Evolutionary conservation across 2,797 vertebrate genomes (phyloP).

Genomic region (Hemitrygon akajei): DNA sequence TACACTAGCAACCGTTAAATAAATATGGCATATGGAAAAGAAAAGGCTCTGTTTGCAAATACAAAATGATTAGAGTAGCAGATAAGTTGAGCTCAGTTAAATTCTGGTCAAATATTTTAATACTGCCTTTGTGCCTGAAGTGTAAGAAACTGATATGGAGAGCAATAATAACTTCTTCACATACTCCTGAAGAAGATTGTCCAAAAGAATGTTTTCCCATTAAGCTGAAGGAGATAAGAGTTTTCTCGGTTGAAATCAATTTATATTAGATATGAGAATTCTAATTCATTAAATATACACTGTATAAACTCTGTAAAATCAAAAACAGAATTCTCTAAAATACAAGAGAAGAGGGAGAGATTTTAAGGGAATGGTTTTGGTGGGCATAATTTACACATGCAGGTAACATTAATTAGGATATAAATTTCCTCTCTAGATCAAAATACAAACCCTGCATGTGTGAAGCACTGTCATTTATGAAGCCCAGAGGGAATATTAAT

Average conservation of each 20-base stretch:
- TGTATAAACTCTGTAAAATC: not conserved
- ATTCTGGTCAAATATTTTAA: not conserved
- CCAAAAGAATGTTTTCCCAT: not conserved
- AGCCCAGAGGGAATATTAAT: constrained; percentile 2
- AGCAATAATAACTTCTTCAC: not conserved
- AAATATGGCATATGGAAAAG: not conserved
- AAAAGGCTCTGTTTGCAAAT: not conserved
- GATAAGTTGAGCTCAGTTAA: not conserved
- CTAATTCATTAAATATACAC: not conserved
- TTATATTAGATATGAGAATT: not conserved
- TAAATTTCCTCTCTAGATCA: not conserved
- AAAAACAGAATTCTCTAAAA: not conserved
- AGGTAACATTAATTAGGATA: constrained; percentile 21
- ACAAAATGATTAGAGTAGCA: not conserved
- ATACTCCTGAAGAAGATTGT: not conserved
- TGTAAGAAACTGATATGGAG: not conserved
- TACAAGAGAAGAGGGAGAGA: not conserved
- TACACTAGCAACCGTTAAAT: not conserved
- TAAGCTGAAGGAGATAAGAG: not conserved
- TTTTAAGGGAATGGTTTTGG: not conserved
- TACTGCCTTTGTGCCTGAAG: not conserved
- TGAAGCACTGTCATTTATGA: constrained; percentile 3
- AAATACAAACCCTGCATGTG: not conserved
- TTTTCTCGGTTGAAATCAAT: not conserved
- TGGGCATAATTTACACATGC: not conserved